Base-by-base conservation (phyloP, 1,140 invertebrate genomes). In the Euwallacea fornicatus region DNA sequence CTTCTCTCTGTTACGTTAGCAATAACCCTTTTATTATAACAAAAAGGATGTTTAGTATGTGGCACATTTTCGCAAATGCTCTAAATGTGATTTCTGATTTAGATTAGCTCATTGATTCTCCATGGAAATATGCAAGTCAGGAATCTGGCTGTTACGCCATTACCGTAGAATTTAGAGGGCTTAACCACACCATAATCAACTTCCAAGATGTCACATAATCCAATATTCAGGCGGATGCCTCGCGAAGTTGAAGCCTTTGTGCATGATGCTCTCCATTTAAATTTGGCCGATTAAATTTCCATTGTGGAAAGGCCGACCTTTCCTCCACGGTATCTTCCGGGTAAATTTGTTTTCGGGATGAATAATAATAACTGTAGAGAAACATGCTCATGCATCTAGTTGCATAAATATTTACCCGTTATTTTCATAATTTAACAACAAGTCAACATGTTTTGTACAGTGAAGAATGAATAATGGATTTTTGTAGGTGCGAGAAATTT, bases 191-290 rank as follows among this genome's bases (percentile, higher is more conserved):
- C 41, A 59, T 68, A 60, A 68, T 68, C 66, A 68, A 68, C 66
- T 68, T 68, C 47, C 55, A 60, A 41, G 44, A 59, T 68, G 43
- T 68, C 55, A 59, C 66, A 68, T 68, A 68, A 68, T 68, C 55
- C 16, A 41, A 59, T 60, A 60, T 66, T 68, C 66, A 41, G 15
- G 55, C 55, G 56, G 56, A 59, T 68, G 56, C 55, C 33, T 60
- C 9, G 43, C 55, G 56, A 68, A 47, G 16, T 46, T 66, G n/a
- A 56, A 56, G 42, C 56, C 55, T 68, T 68, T 68, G 55, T 60
- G 66, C 44, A 47, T 47, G 56, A 60, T 68, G 56, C 42, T 68
- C 66, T 60, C 56, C 42, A 68, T 68, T 68, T 66, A 66, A 66
- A 56, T 66, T 66, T 66, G 13, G 54, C 8, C 50, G 63, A 66